These are phyloP conservation scores for Gymnoscopelus microlampas DNA, from an alignment of 2,797 vertebrate genomes.

Conservation along the genomic window DNA sequence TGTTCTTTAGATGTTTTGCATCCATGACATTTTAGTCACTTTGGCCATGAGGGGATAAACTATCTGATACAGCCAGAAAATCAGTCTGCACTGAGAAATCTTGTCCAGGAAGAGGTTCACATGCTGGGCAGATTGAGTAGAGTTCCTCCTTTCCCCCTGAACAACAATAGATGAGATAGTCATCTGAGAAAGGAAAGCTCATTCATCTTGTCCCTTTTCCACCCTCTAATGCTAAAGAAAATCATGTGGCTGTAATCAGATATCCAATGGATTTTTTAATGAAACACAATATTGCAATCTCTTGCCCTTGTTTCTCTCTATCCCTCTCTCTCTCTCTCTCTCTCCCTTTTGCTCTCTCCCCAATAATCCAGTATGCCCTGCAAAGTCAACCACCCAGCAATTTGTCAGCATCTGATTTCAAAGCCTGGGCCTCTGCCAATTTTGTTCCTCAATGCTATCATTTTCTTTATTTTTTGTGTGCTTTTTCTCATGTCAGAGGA, in stretches of 20 bases:
- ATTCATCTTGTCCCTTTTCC: slow-evolving; percentile 70
- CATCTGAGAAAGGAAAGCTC: slow-evolving; percentile 65
- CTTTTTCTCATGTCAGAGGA: background rate
- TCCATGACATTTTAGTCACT: background rate
- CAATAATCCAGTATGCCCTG: slow-evolving; percentile 63
- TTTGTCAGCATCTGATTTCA: slow-evolving; percentile 79
- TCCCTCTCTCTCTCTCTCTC: slow-evolving; percentile 3
- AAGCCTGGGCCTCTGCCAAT: slow-evolving; percentile 61
- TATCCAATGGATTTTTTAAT: slow-evolving; percentile 80
- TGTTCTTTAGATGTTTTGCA: slow-evolving; percentile 5
- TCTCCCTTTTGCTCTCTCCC: too few relatives aligned
- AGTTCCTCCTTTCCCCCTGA: slow-evolving; percentile 59
- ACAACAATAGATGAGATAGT: slow-evolving; percentile 66
- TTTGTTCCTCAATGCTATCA: slow-evolving; percentile 62
- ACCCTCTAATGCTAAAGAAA: slow-evolving; percentile 65
- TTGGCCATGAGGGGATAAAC: background rate
- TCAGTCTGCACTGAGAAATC: slow-evolving; percentile 17
- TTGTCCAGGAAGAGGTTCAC: slow-evolving; percentile 47
- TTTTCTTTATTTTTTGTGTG: slow-evolving; percentile 33
- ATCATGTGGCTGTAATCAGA: slow-evolving; percentile 77
- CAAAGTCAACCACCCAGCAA: slow-evolving; percentile 74
- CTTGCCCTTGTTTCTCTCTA: slow-evolving; percentile 46
- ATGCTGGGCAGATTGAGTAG: slow-evolving; percentile 45
- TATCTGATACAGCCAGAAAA: slow-evolving; percentile 36
- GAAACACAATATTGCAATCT: slow-evolving; percentile 74